Evolutionary conservation across 2,113 vertebrate genomes (phyloP).

Genomic region (Pongo abelii): DNA sequence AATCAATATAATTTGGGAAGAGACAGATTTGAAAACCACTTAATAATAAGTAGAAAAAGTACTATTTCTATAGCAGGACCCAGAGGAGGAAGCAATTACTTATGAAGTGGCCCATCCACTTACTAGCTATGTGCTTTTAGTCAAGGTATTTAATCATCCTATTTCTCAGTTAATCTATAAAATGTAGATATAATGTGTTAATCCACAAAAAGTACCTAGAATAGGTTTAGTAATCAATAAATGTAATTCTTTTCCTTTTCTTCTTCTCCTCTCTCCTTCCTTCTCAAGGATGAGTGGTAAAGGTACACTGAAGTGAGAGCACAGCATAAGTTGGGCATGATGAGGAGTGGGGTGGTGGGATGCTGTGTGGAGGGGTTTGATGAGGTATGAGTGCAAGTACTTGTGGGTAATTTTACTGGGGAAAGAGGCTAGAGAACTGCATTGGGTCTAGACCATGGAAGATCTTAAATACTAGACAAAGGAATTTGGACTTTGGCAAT

Average conservation of each 20-base stretch:
- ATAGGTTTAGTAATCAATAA: not conserved
- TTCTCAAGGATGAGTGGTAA: not conserved
- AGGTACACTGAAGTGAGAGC: not conserved
- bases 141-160: constrained; percentile 23
- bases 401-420: not conserved
- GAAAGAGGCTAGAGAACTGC: not conserved
- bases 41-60: not conserved
- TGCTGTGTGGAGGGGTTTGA: not conserved
- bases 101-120: not conserved
- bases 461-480: not conserved
- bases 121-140: constrained; percentile 24
- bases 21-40: constrained; percentile 26
- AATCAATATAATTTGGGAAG: not conserved
- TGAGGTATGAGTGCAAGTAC: not conserved
- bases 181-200: constrained; percentile 32
- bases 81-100: constrained; percentile 6
- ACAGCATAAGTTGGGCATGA: not conserved
- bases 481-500: not conserved
- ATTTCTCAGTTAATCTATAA: constrained; percentile 17
- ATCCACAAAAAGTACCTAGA: not conserved
- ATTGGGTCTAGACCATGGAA: not conserved
- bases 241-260: not conserved
- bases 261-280: not conserved
- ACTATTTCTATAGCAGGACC: not conserved
- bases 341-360: not conserved